Percentiles rank a stretch among this genome's conserved stretches.
Evolutionary conservation across 2,888 invertebrate genomes (phyloP).

Genomic region (Ophioninae sp.): DNA sequence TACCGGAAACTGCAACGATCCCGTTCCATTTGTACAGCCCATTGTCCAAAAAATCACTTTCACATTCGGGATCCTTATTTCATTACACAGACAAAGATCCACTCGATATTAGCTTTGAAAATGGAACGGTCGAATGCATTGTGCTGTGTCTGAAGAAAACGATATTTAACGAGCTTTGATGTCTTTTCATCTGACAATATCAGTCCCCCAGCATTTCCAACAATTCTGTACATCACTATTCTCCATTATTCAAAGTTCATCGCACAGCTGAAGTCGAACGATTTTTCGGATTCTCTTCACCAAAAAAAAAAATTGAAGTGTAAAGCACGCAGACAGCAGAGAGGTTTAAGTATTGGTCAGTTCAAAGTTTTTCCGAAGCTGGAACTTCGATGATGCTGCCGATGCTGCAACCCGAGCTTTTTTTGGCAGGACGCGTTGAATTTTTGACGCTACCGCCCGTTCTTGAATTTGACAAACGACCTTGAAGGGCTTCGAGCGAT

Average conservation of each 20-base stretch:
- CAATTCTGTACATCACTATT: too few species aligned
- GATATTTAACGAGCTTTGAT: too few species aligned
- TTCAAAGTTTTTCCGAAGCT: constrained; percentile 73
- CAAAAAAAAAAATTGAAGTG: background rate
- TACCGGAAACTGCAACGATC: background rate
- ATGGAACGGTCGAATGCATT: background rate
- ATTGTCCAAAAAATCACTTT: background rate
- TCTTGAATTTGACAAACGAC: constrained; percentile 68
- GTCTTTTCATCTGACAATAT: background rate
- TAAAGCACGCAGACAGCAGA: background rate
- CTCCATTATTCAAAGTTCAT: background rate
- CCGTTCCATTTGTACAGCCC: background rate
- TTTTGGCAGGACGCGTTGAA: constrained; percentile 69
- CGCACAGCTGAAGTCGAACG: background rate
- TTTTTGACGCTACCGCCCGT: constrained; percentile 68
- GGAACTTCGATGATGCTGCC: constrained; percentile 77
- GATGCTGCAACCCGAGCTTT: constrained; percentile 76
- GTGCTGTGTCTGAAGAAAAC: background rate
- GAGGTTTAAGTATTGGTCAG: background rate
- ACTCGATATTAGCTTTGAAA: background rate
- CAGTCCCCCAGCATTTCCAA: background rate
- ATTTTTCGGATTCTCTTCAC: background rate
- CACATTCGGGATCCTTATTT: background rate
- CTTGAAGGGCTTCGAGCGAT: constrained; percentile 73
- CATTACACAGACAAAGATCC: background rate